Evolutionary conservation across 2,113 vertebrate species (phyloP), one percentile per base, ranked within the genome.

Genomic region (Noturus placidus): DNA sequence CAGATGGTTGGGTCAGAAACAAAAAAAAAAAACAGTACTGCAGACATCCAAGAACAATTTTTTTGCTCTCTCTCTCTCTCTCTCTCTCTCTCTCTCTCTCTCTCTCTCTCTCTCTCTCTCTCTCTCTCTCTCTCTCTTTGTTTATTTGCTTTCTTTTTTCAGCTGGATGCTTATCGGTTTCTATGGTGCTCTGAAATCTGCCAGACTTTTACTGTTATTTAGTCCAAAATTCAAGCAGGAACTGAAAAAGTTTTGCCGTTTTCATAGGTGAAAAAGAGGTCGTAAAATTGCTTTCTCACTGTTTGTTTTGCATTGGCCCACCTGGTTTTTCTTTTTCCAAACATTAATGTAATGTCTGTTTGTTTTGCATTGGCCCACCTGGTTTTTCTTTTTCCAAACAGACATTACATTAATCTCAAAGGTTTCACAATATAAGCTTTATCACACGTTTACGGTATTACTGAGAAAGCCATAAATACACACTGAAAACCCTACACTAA

Each of bases 181-280:
- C 10, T 76, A 57, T 63, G 35, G 11, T 74, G 25, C 46, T 57
- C 69, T 61, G 54, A 52, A 67, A 81, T 81, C 77, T 61, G 52
- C 61, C 17, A 9, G 63, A 78, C n/a, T 30, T 74, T 59, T 61
- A 52, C 59, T 69, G 61, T 38, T 54, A 70, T 81, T 81, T 57
- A 8, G 20, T 22, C 52, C 63, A 27, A 50, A 61, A 54, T 82
- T 61, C 54, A 46, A 42, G 17, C 27, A 46, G 69, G 69, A 87
- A 74, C 54, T 25, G 69, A 76, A 9, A 76, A n/a, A 25, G 42
- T n/a, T 35, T 22, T 1, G 69, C 17, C 38, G 38, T 50, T 83
- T 82, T 87, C 86, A 52, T 87, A 22, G 67, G 79, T 61, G n/a
- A 33, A n/a, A 87, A 87, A 83, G 80, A 87, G 69, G 79, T 87